phyloP scores from a whole-genome alignment of 2,797 vertebrate species.

The Acanthis flammea region DNA sequence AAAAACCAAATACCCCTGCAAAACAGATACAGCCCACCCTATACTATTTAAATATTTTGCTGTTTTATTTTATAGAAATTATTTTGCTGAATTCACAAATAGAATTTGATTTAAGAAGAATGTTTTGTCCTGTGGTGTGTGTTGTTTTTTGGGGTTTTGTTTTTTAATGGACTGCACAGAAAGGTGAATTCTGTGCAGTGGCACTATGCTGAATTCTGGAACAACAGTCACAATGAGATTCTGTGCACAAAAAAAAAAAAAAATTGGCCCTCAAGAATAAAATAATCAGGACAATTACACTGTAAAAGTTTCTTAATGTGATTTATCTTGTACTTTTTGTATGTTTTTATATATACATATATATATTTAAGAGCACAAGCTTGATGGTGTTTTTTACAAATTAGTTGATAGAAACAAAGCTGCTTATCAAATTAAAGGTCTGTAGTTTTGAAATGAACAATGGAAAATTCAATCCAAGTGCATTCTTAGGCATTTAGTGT shows the following conservation, averaged over 20 bases:
- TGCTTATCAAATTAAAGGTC: conserved; percentile 68
- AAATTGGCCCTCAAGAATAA: conserved; percentile 92
- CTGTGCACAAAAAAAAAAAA: conserved; percentile 91
- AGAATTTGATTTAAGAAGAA: conserved; percentile 99
- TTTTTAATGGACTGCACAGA: conserved; percentile 89
- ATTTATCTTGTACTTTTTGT: conserved; percentile 84
- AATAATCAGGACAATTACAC: conserved; percentile 88
- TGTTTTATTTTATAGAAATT: conserved; percentile 99
- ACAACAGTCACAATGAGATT: conserved; percentile 90
- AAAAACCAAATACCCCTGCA: conserved; percentile 99
- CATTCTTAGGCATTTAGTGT: conserved; percentile 68
- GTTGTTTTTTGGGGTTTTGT: conserved; percentile 33
- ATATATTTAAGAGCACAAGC: conserved; percentile 83
- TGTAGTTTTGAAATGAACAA: conserved; percentile 70
- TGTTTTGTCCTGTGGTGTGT: conserved; percentile 94
- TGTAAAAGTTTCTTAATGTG: conserved; percentile 85
- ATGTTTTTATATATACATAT: conserved; percentile 83
- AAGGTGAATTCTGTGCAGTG: conserved; percentile 83
- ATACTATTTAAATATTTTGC: conserved; percentile 99
- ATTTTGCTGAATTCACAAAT: conserved; percentile 99
- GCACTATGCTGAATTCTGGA: conserved; percentile 88
- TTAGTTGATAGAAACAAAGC: conserved; percentile 74
- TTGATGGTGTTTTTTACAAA: conserved; percentile 82
- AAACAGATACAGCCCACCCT: conserved; percentile 98
- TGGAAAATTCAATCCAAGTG: conserved; percentile 56